Base-by-base conservation (phyloP, 2,888 invertebrate species). In the Eilema sororculum region DNA sequence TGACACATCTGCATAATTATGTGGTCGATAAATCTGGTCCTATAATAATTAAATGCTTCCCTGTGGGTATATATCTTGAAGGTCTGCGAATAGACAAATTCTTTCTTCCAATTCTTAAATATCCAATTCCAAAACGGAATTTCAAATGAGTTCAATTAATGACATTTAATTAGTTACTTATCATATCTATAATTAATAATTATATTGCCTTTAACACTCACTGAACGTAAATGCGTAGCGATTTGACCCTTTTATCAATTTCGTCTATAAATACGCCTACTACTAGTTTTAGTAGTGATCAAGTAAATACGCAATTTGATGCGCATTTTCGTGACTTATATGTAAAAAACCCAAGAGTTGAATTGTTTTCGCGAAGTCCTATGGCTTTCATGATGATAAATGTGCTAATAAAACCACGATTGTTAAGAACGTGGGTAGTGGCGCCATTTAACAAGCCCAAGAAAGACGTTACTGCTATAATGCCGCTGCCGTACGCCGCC, bases 171-270 rank as follows among this genome's bases (percentile, higher is more conserved):
- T 57, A 68, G 25, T n/a, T 37, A 13, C 30, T 65, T 66, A 66
- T 66, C 61, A 41, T 66, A 62, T 66, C 61, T 61, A n/a, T 28
- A 57, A 10, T 58, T 57, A 41, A 64, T 63, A 66, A 62, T 41
- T 30, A 59, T 64, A 65, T 63, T 67, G 46, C 57, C 30, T 67
- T 67, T 25, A 33, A 25, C 58, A n/a, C 63, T 28, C 62, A 37
- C 30, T 63, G 63, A 24, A 56, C 46, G 16, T 52, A 46, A 41
- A 63, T 71, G 46, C 62, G 61, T 30, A 58, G 46, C 64, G 30
- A 56, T 59, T 71, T 71, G 67, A 71, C 71, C 67, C 52, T 25
- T 12, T 63, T 71, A 71, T 71, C 71, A 66, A 63, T 70, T 58
- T 66, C 22, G 58, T 70, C 63, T 67, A 63, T 30, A 20, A 46